phyloP scores from a whole-genome alignment of 1,140 invertebrate genomes.

The Dryas iulia region DNA sequence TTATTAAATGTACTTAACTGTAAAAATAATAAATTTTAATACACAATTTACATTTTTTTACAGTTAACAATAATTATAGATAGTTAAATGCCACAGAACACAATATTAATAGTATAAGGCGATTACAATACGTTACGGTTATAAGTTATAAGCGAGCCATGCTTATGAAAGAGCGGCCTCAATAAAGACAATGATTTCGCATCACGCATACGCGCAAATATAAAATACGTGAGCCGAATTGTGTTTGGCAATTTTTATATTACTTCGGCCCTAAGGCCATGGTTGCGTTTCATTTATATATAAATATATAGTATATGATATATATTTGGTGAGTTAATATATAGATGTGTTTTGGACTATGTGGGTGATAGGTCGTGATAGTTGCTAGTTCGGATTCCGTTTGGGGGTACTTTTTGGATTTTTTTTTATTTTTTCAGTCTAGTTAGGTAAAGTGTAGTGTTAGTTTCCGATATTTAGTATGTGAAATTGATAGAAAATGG shows the following conservation, averaged over 20 bases:
- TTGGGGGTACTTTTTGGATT: no score
- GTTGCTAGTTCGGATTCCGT: no score
- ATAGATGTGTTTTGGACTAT: neutral
- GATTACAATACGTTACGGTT: neutral
- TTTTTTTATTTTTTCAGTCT: no score
- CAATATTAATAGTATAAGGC: neutral
- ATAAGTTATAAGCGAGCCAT: neutral
- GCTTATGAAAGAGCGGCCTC: conserved; percentile 13
- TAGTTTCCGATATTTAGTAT: no score
- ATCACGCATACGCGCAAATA: conserved; percentile 26
- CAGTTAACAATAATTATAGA: neutral
- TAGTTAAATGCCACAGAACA: neutral
- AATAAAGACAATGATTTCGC: conserved; percentile 29
- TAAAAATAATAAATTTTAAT: no score
- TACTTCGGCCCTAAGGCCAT: neutral
- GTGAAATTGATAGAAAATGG: no score
- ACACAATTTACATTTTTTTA: neutral
- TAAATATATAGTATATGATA: neutral
- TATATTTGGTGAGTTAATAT: neutral
- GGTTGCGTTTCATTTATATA: neutral
- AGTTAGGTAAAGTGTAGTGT: no score
- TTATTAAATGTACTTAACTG: no score
- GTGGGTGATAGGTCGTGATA: no score
- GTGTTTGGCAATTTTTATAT: conserved; percentile 14
- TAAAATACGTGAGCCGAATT: conserved; percentile 24